Percentiles rank a stretch among this genome's conserved stretches.
Evolutionary conservation across 2,113 vertebrate genomes (phyloP).

Genomic region (Polyodon spathula): DNA sequence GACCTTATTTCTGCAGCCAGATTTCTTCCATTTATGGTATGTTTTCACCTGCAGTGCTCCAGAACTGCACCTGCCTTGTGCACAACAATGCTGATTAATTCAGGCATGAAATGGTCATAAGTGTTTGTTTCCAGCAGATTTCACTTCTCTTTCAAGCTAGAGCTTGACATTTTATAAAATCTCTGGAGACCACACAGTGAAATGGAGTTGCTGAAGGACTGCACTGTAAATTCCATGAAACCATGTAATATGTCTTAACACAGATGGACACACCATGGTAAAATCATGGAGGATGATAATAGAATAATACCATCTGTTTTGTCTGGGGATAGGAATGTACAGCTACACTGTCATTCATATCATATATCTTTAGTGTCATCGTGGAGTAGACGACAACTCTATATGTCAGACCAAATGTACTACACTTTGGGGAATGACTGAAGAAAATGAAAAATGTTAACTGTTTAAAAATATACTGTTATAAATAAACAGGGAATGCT

Average conservation of each 20-base stretch:
- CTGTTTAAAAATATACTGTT: slow-evolving; percentile 52
- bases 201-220: slow-evolving; percentile 97
- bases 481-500: slow-evolving; percentile 42
- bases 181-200: slow-evolving; percentile 86
- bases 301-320: slow-evolving; percentile 97
- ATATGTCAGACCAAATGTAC: slow-evolving; percentile 94
- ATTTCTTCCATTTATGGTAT: neutral
- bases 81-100: slow-evolving; percentile 67
- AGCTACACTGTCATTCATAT: slow-evolving; percentile 90
- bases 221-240: slow-evolving; percentile 98
- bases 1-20: slow-evolving; percentile 2
- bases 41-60: slow-evolving; percentile 57
- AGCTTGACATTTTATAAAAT: slow-evolving; percentile 97
- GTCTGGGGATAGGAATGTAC: slow-evolving; percentile 87
- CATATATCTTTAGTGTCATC: slow-evolving; percentile 98
- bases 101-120: slow-evolving; percentile 88
- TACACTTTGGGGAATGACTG: slow-evolving; percentile 75
- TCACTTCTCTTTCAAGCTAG: slow-evolving; percentile 88
- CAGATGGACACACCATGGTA: slow-evolving; percentile 91
- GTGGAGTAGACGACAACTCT: slow-evolving; percentile 79
- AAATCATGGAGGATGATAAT: slow-evolving; percentile 88
- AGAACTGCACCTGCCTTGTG: slow-evolving; percentile 53
- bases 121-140: slow-evolving; percentile 98
- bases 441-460: slow-evolving; percentile 65
- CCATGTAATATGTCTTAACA: slow-evolving; percentile 98